Evolutionary conservation across 2,888 invertebrate species (phyloP).

Genomic region (Neoitamus cyanurus): DNA sequence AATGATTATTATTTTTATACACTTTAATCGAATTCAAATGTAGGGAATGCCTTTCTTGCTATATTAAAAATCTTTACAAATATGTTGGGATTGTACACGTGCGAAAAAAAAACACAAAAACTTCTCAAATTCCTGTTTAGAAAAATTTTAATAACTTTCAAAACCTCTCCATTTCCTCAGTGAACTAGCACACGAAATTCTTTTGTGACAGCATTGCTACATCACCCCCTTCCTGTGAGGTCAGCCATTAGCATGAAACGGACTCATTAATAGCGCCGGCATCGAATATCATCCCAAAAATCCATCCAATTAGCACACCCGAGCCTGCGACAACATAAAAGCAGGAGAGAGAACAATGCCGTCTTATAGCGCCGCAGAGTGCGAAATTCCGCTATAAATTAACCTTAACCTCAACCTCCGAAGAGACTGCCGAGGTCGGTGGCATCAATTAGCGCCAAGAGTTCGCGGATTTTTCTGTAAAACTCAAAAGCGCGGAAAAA

Average conservation of each 20-base stretch:
- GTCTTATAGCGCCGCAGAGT: background rate
- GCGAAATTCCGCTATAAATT: background rate
- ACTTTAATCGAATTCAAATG: no score
- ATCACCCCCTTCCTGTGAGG: background rate
- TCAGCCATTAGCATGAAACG: background rate
- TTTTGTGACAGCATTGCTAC: background rate
- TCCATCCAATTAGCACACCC: background rate
- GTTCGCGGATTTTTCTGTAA: background rate
- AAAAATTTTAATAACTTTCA: background rate
- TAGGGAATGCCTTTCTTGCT: no score
- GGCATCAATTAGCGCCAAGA: background rate
- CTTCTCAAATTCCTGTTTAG: background rate
- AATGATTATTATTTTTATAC: no score
- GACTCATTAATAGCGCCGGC: background rate
- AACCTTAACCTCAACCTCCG: background rate
- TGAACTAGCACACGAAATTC: background rate
- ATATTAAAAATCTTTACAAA: no score
- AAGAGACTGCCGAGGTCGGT: background rate
- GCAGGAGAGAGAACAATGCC: background rate
- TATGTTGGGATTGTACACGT: no score
- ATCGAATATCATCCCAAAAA: background rate
- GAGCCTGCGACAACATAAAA: background rate
- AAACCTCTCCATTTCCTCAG: background rate
- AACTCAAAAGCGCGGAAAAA: background rate
- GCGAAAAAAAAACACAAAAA: no score